Conservation (phyloP, 2,888 invertebrate species). For the Dicyrtoma fusca region DNA sequence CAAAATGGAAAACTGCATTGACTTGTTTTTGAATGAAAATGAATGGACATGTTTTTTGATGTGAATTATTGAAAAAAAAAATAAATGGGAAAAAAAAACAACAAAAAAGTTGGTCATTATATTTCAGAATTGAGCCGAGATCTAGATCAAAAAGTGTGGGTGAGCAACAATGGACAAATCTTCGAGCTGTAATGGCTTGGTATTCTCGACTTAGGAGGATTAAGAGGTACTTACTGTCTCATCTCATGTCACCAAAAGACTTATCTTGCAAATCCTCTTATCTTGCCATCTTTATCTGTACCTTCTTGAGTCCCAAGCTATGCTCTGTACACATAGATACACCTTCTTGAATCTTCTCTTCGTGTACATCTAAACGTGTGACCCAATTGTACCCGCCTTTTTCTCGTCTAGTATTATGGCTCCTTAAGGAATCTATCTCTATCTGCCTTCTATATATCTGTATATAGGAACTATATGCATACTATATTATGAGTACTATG, state of each 20-base stretch:
- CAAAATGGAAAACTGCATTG: background rate
- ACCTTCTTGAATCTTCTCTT: no score
- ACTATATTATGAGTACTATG: no score
- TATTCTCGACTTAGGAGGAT: conserved; percentile 86
- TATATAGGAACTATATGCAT: no score
- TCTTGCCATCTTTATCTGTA: conserved; percentile 2
- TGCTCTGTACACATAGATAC: no score
- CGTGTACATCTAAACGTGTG: no score
- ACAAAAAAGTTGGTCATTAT: conserved; percentile 26
- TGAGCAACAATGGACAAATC: conserved; percentile 81
- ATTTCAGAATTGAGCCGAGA: conserved; percentile 56
- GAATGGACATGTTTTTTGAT: background rate
- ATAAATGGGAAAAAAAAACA: conserved; percentile 6
- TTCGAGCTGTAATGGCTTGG: conserved; percentile 85
- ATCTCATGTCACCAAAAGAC: conserved; percentile 1
- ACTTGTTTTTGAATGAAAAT: background rate
- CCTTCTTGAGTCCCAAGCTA: conserved; percentile 10
- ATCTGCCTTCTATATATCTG: no score
- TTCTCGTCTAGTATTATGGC: no score
- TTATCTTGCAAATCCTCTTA: background rate
- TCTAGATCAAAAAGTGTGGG: conserved; percentile 58
- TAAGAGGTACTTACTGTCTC: conserved; percentile 69
- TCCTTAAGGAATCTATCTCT: no score
- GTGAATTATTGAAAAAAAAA: background rate
- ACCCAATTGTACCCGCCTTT: no score